These are phyloP conservation scores for Salvator merianae DNA, from an alignment of 2,113 vertebrate genomes.

Conservation along the genomic window DNA sequence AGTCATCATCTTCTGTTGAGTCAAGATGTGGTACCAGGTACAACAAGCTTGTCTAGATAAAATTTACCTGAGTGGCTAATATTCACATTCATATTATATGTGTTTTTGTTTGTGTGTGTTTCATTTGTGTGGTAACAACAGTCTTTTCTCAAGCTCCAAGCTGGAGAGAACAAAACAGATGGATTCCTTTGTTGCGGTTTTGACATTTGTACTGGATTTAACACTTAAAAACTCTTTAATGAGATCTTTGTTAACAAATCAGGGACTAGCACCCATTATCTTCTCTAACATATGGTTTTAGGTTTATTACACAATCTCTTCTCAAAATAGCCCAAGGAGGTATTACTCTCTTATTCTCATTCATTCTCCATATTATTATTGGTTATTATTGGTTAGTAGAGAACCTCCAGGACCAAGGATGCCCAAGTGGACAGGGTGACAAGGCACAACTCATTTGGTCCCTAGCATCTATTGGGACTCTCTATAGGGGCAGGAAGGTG, in stretches of 20 bases:
- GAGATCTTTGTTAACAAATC: not conserved
- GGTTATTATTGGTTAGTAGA: too few relatives aligned
- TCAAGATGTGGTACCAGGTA: slow-evolving; percentile 19
- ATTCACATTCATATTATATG: not conserved
- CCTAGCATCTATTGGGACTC: too few relatives aligned
- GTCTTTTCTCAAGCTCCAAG: not conserved
- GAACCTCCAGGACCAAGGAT: too few relatives aligned
- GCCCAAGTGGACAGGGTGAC: not conserved
- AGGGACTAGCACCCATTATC: not conserved
- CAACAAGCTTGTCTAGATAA: not conserved
- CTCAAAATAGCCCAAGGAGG: too few relatives aligned
- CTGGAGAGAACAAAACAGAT: not conserved
- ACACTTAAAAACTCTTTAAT: not conserved
- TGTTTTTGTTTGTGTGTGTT: not conserved
- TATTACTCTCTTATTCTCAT: too few relatives aligned
- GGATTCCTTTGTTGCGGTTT: not conserved
- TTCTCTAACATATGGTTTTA: not conserved
- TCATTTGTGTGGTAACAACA: not conserved
- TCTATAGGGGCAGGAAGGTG: too few relatives aligned
- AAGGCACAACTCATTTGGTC: not conserved
- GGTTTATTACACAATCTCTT: not conserved
- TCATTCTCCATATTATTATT: too few relatives aligned
- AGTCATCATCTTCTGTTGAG: not conserved
- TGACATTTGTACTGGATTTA: not conserved
- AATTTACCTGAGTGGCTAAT: not conserved